phyloP scores from a whole-genome alignment of 2,888 invertebrate species.

The Azorinus chamasolen region DNA sequence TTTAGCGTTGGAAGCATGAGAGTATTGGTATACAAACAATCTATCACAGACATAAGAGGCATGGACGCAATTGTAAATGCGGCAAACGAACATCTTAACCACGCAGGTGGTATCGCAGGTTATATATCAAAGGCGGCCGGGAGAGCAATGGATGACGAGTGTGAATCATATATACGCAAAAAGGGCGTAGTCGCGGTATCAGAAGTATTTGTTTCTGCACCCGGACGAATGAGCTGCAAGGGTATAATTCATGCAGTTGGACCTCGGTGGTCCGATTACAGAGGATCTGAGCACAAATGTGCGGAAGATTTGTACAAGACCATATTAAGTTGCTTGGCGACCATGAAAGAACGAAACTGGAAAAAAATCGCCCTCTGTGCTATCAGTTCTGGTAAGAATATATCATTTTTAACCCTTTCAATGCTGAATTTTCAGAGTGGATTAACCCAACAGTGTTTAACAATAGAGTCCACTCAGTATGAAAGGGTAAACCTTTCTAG shows the following conservation, averaged over 20 bases:
- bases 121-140: slow-evolving; percentile 61
- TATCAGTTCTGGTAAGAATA: slow-evolving; percentile 68
- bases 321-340: slow-evolving; percentile 50
- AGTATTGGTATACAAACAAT: slow-evolving; percentile 45
- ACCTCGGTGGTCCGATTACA: slow-evolving; percentile 66
- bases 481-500: too few species aligned
- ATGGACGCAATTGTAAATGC: slow-evolving; percentile 75
- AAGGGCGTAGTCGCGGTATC: slow-evolving; percentile 55
- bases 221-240: slow-evolving; percentile 64
- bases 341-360: slow-evolving; percentile 35
- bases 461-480: too few species aligned
- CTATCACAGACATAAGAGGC: slow-evolving; percentile 45
- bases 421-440: too few species aligned
- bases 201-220: slow-evolving; percentile 53
- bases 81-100: slow-evolving; percentile 70
- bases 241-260: slow-evolving; percentile 73
- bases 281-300: slow-evolving; percentile 34
- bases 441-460: neutral
- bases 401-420: neutral
- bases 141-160: slow-evolving; percentile 58
- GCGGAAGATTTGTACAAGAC: slow-evolving; percentile 53
- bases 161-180: slow-evolving; percentile 44
- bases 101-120: slow-evolving; percentile 69
- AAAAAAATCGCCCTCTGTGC: slow-evolving; percentile 72
- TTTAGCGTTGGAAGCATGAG: slow-evolving; percentile 24